Conservation (phyloP, 2,888 invertebrate species). For the Melanophora roralis region DNA sequence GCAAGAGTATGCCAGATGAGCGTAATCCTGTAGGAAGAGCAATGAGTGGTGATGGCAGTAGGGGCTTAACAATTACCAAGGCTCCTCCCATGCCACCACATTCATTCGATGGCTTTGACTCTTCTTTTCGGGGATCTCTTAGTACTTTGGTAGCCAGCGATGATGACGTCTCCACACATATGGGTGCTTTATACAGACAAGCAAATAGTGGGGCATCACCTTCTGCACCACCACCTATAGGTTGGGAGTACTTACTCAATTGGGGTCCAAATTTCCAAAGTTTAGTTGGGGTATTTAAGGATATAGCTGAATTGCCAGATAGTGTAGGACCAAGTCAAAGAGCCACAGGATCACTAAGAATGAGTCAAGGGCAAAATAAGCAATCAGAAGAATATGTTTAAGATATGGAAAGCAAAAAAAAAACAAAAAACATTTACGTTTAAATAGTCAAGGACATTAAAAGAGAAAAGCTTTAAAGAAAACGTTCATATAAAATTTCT, state of each 20-base stretch:
- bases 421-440: neutral
- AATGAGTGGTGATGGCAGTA: slow-evolving; percentile 79
- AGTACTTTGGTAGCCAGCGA: slow-evolving; percentile 96
- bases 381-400: slow-evolving; percentile 94
- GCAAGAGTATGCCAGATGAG: slow-evolving; percentile 81
- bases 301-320: slow-evolving; percentile 96
- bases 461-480: slow-evolving; percentile 12
- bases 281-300: slow-evolving; percentile 96
- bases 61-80: slow-evolving; percentile 82
- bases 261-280: slow-evolving; percentile 98
- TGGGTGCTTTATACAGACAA: slow-evolving; percentile 88
- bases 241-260: slow-evolving; percentile 96
- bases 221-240: slow-evolving; percentile 87
- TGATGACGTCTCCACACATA: slow-evolving; percentile 90
- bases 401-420: neutral
- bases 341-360: slow-evolving; percentile 84
- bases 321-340: slow-evolving; percentile 85
- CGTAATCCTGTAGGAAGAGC: slow-evolving; percentile 80
- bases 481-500: neutral
- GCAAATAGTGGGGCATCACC: slow-evolving; percentile 84
- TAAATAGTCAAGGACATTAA: slow-evolving; percentile 17
- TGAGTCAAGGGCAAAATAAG: slow-evolving; percentile 81
- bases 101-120: slow-evolving; percentile 94
- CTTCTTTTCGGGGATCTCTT: slow-evolving; percentile 94
- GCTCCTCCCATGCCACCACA: slow-evolving; percentile 84